phyloP scores from a whole-genome alignment of 2,113 vertebrate species.

The Macroglossus sobrinus region DNA sequence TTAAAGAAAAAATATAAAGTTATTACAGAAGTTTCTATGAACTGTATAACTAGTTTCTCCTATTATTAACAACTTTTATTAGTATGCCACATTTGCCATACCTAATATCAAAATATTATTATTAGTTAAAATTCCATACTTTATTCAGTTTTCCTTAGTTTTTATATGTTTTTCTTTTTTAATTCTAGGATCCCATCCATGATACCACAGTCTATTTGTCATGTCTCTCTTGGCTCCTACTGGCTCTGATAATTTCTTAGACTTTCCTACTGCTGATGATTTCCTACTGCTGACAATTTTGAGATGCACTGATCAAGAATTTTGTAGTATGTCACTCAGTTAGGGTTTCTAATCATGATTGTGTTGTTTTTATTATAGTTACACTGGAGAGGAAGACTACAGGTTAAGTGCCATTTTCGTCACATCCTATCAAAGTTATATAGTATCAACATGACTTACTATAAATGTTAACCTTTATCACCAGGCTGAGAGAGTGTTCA shows the following conservation, averaged over 20 bases:
- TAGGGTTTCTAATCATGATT: neutral
- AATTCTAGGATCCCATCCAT: neutral
- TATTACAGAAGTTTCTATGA: neutral
- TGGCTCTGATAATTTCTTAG: neutral
- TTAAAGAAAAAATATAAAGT: neutral
- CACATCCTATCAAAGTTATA: neutral
- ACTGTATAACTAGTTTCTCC: neutral
- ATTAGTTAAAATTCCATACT: slow-evolving; percentile 14
- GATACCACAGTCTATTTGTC: neutral
- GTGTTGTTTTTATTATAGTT: neutral
- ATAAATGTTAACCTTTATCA: neutral
- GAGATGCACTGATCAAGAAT: neutral
- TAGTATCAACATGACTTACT: neutral
- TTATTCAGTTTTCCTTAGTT: neutral
- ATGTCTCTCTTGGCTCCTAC: neutral
- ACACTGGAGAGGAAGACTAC: neutral
- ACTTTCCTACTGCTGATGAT: neutral
- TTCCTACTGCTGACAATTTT: neutral
- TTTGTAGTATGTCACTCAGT: neutral
- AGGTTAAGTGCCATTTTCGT: neutral
- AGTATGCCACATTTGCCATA: neutral
- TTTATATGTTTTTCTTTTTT: neutral
- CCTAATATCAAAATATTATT: neutral
- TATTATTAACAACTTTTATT: neutral
- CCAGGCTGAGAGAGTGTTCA: neutral